These are phyloP conservation scores for Meandrina meandrites DNA, from an alignment of 92 coral and sea anemone species.

Conservation along the genomic window DNA sequence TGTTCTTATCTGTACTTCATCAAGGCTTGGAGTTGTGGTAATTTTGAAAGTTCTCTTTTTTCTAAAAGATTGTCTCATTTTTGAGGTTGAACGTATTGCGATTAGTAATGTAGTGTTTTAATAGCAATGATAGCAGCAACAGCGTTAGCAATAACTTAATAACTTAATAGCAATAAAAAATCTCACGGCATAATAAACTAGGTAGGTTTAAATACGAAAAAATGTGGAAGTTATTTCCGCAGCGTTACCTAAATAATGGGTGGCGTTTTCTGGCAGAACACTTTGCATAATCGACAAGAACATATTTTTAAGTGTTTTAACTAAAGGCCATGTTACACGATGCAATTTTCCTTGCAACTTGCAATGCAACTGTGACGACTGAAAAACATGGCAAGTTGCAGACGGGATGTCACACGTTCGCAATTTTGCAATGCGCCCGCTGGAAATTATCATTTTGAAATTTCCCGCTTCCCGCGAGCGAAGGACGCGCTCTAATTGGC, in stretches of 20 bases:
- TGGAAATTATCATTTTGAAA: too few relatives aligned
- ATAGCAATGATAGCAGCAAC: too few relatives aligned
- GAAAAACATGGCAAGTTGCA: too few relatives aligned
- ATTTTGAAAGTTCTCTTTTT: background rate
- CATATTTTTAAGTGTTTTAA: slow-evolving; percentile 18
- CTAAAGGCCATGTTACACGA: background rate
- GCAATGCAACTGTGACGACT: too few relatives aligned
- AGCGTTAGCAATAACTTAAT: background rate
- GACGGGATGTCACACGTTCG: too few relatives aligned
- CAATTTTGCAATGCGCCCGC: too few relatives aligned
- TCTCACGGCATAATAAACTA: background rate
- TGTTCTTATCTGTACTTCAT: background rate
- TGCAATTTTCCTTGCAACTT: too few relatives aligned
- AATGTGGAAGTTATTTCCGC: background rate
- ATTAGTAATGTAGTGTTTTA: background rate
- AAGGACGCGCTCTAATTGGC: too few relatives aligned
- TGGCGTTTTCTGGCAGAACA: background rate
- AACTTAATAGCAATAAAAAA: too few relatives aligned
- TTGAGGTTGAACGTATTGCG: too few relatives aligned
- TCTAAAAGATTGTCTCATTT: background rate
- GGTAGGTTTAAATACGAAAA: background rate
- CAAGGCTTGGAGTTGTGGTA: too few relatives aligned
- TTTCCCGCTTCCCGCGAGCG: too few relatives aligned
- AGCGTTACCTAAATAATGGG: background rate
- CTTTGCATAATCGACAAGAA: background rate